Conservation (phyloP, 2,888 invertebrate species). For the Thymelicus lineola region DNA sequence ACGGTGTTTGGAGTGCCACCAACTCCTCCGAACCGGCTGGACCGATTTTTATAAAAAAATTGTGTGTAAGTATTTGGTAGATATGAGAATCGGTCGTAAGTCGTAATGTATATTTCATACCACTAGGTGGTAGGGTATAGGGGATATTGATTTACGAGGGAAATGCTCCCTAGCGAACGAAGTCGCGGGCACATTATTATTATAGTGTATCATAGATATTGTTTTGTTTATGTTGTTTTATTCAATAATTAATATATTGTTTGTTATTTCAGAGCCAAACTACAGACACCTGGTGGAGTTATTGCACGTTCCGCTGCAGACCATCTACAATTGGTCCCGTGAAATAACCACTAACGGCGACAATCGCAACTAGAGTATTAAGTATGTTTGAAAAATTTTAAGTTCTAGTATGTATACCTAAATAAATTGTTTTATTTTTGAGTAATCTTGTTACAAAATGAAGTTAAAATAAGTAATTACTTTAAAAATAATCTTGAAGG, state of each 20-base stretch:
- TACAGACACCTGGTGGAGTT: constrained; percentile 94
- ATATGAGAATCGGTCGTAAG: too few species aligned
- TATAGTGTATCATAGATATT: too few species aligned
- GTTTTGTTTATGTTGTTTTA: too few species aligned
- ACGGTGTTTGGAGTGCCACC: too few species aligned
- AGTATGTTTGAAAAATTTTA: constrained; percentile 37
- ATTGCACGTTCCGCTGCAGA: constrained; percentile 94
- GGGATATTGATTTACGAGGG: too few species aligned
- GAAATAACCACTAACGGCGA: constrained; percentile 68
- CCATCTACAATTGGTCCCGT: constrained; percentile 88
- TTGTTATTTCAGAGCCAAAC: constrained; percentile 89
- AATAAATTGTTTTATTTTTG: constrained; percentile 39
- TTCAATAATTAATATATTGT: not conserved
- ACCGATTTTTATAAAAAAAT: too few species aligned
- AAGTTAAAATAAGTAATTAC: constrained; percentile 38
- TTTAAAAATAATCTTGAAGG: constrained; percentile 41
- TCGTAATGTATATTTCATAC: too few species aligned
- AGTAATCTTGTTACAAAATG: constrained; percentile 39
- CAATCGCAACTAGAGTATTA: constrained; percentile 55
- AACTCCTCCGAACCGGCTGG: too few species aligned
- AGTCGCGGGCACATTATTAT: too few species aligned
- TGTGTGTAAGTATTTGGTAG: too few species aligned
- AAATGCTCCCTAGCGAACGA: too few species aligned
- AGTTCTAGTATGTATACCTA: constrained; percentile 24
- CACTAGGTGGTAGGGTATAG: too few species aligned